Conservation (phyloP, 2,797 vertebrate species). For the Picus viridis region DNA sequence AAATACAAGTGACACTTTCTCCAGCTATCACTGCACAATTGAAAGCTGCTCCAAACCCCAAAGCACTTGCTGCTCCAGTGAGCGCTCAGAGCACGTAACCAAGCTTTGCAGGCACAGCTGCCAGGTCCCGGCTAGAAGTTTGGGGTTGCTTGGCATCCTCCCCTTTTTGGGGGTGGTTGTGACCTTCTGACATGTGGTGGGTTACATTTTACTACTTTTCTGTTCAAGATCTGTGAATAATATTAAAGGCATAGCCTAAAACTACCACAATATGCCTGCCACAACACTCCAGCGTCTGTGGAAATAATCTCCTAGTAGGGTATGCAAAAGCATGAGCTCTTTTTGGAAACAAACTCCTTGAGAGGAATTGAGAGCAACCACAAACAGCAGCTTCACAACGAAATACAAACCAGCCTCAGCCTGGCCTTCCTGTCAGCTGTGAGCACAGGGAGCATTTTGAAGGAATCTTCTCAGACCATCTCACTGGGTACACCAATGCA, state of each 20-base stretch:
- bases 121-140: neutral
- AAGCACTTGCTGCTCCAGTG: neutral
- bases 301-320: neutral
- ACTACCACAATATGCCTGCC: neutral
- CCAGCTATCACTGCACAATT: neutral
- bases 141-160: neutral
- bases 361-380: neutral
- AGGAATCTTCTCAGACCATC: neutral
- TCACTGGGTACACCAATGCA: neutral
- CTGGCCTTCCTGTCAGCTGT: neutral
- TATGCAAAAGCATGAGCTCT: neutral
- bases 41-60: neutral
- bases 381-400: conserved; percentile 12
- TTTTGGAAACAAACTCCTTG: neutral
- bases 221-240: no score
- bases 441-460: neutral
- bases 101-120: neutral
- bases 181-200: neutral
- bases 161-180: accelerated
- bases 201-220: no score
- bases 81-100: neutral
- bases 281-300: neutral
- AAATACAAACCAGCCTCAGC: neutral
- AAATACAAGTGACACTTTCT: neutral
- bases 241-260: no score